Evolutionary conservation across 1,140 invertebrate species (phyloP).

Genomic region (Drosophila varians): DNA sequence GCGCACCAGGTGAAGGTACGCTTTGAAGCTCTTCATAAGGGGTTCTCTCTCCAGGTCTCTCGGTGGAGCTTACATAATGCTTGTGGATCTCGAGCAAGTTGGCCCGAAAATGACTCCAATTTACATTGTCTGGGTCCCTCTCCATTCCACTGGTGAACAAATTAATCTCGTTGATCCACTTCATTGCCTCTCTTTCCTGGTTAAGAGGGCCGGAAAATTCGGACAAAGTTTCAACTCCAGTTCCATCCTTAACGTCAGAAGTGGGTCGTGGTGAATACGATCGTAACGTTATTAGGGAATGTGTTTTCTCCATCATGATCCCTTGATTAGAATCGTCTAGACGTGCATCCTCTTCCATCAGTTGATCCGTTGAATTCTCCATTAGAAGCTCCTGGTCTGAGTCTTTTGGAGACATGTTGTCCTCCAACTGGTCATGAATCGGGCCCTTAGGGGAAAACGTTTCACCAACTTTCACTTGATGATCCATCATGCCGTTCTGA

Average conservation of each 20-base stretch:
- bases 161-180: conserved; percentile 37
- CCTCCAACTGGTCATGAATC: background rate
- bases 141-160: conserved; percentile 29
- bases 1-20: too few relatives aligned
- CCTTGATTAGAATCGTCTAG: background rate
- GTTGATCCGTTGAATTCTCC: background rate
- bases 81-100: conserved; percentile 43
- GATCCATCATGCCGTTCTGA: conserved; percentile 21
- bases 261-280: background rate
- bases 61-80: conserved; percentile 15
- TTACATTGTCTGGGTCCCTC: background rate
- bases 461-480: background rate
- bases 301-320: background rate
- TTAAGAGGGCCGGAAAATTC: background rate
- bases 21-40: background rate
- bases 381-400: background rate
- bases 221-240: background rate
- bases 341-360: background rate
- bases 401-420: background rate
- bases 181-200: background rate
- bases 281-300: background rate
- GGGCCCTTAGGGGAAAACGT: background rate
- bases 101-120: conserved; percentile 40
- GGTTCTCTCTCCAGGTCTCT: background rate
- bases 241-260: background rate